These are phyloP conservation scores for Microchirus variegatus DNA, from an alignment of 2,797 vertebrate genomes.

Conservation along the genomic window DNA sequence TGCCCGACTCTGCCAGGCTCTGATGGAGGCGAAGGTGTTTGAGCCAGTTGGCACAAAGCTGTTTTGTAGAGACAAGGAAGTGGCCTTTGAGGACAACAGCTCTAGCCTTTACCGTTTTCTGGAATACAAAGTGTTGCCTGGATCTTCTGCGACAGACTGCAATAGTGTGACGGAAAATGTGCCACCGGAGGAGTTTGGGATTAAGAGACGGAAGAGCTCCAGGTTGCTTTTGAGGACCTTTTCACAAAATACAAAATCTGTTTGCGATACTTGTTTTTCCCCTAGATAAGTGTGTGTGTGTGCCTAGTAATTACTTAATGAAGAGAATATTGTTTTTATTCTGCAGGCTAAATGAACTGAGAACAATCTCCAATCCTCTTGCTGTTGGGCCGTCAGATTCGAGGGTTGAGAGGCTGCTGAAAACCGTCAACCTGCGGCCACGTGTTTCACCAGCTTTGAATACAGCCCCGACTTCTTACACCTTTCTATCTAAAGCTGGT, in stretches of 20 bases:
- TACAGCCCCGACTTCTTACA: slow-evolving; percentile 46
- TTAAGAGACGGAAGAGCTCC: slow-evolving; percentile 68
- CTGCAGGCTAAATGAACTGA: slow-evolving; percentile 72
- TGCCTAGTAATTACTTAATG: background rate
- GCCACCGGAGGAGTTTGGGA: slow-evolving; percentile 45
- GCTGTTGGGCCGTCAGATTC: slow-evolving; percentile 80
- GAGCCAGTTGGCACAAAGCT: slow-evolving; percentile 84
- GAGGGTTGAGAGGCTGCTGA: slow-evolving; percentile 83
- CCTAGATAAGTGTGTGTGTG: too few relatives aligned
- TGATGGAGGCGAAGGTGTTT: slow-evolving; percentile 91
- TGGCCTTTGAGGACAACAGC: slow-evolving; percentile 85
- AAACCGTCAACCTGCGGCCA: slow-evolving; percentile 75
- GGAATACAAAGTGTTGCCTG: slow-evolving; percentile 57
- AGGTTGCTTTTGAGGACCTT: slow-evolving; percentile 67
- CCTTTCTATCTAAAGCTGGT: slow-evolving; percentile 84
- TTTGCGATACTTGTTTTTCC: too few relatives aligned
- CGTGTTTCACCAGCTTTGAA: slow-evolving; percentile 59
- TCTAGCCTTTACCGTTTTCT: slow-evolving; percentile 86
- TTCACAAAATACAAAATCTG: too few relatives aligned
- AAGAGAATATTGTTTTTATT: slow-evolving; percentile 13
- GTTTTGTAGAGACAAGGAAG: slow-evolving; percentile 83
- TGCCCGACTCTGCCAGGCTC: slow-evolving; percentile 85
- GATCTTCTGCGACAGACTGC: slow-evolving; percentile 41
- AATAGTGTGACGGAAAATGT: slow-evolving; percentile 61
- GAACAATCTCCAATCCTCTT: slow-evolving; percentile 84